Percentiles rank a stretch among this genome's conserved stretches.
Evolutionary conservation across 2,113 vertebrate genomes (phyloP).

Genomic region (Bubalus kerabau): DNA sequence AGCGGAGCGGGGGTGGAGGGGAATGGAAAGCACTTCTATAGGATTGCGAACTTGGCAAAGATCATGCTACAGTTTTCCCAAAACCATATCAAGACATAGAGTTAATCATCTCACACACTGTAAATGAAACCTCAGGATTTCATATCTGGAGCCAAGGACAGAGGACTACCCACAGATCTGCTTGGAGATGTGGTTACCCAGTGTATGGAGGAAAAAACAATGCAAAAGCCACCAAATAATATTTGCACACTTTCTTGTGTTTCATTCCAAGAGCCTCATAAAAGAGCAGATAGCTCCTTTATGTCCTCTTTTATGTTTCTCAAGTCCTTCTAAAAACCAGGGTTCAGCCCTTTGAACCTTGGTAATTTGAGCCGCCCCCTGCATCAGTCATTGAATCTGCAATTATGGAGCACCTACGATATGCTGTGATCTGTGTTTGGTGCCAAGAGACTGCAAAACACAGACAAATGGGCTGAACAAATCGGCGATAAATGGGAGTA

Average conservation of each 20-base stretch:
- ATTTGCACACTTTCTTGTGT: not conserved
- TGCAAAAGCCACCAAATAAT: not conserved
- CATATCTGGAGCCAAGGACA: not conserved
- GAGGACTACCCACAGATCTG: not conserved
- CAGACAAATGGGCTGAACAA: not conserved
- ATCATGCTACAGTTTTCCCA: not conserved
- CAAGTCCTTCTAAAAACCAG: not conserved
- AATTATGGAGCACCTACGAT: not conserved
- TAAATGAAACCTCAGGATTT: not conserved
- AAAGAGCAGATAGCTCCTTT: not conserved
- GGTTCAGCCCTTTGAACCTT: not conserved
- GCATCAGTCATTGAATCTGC: not conserved
- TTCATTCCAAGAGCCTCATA: not conserved
- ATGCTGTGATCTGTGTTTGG: not conserved
- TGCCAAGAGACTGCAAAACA: not conserved
- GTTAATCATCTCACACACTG: not conserved
- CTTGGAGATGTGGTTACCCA: not conserved
- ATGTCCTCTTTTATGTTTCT: not conserved
- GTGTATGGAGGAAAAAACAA: not conserved
- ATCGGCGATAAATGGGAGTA: not conserved
- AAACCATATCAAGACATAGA: not conserved
- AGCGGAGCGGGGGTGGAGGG: fast-evolving
- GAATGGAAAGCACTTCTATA: not conserved
- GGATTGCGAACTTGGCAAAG: not conserved
- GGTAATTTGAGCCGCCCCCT: not conserved